Evolutionary conservation across 2,113 vertebrate species (phyloP), one percentile per base, ranked within the genome.

Genomic region (Aegithalos caudatus): DNA sequence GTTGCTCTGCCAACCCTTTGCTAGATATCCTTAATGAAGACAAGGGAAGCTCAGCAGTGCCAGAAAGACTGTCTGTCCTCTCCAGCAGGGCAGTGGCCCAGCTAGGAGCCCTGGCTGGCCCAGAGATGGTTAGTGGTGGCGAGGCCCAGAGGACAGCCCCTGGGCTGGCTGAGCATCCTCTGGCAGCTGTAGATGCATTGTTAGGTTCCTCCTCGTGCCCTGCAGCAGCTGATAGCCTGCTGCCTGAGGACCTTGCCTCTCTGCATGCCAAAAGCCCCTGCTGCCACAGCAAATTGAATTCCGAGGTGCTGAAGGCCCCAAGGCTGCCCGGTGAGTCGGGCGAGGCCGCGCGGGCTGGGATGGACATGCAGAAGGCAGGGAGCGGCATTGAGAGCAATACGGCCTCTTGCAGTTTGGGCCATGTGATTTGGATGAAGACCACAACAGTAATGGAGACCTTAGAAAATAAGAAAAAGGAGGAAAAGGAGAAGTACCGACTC

Each of bases 401-500:
- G 1, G 10, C 23, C 37, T 28, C 72, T 5, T 54, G 44, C 22
- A 42, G 53, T 8, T 27, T 50, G 28, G 18, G 61, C 40, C 15
- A 0, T 11, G 12, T 38, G 7, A 31, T 57, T 15, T 86, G 92
- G 88, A 57, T 7, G 11, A 86, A 84, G 64, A 74, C 86, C 4
- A 6, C 56, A 22, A 50, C 72, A 74, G 72, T 74, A 38, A 65
- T 12, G n/a, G 90, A 96, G 45, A 53, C 70, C 44, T 57, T 96
- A 48, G 95, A 90, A 87, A 91, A 66, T 3, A 94, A 88, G 83
- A 90, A 91, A 35, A 90, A 88, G 70, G 95, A 93, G 70, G 94
- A 95, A 81, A 94, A 94, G 53, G 91, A 97, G 88, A 97, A 87
- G 60, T 91, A 96, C 66, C 79, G 73, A 4, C 81, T 95, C 44